Evolutionary conservation across 2,797 vertebrate genomes (phyloP).

Genomic region (Microtus agrestis): DNA sequence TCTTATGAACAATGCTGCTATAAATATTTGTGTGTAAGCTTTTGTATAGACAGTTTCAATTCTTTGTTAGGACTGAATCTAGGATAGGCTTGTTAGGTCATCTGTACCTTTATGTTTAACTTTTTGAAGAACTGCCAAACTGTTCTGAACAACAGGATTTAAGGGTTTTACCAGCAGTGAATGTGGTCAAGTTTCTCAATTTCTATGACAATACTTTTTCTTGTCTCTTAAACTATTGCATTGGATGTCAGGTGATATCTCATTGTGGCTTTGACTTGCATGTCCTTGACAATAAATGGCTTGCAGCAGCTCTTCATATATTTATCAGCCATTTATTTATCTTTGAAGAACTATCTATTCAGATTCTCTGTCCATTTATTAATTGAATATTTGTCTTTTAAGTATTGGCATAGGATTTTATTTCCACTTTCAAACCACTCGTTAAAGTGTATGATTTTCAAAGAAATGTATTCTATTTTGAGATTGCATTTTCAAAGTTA

Average conservation of each 20-base stretch:
- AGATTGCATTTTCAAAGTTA: background rate
- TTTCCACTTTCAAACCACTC: background rate
- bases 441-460: background rate
- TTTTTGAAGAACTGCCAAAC: background rate
- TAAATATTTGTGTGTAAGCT: background rate
- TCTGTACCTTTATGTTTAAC: background rate
- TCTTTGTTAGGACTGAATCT: background rate
- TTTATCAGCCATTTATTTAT: background rate
- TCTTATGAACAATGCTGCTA: background rate
- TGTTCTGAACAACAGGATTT: background rate
- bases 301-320: background rate
- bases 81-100: background rate
- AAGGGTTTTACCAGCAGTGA: background rate
- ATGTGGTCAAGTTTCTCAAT: background rate
- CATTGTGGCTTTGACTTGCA: background rate
- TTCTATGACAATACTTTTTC: background rate
- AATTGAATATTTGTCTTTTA: conserved; percentile 6
- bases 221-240: background rate
- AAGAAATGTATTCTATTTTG: background rate
- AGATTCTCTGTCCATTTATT: background rate
- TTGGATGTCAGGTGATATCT: background rate
- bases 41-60: background rate
- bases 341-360: background rate
- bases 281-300: background rate
- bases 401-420: background rate